Evolutionary conservation across 2,888 invertebrate genomes (phyloP).

Genomic region (Amphipyra berbera): DNA sequence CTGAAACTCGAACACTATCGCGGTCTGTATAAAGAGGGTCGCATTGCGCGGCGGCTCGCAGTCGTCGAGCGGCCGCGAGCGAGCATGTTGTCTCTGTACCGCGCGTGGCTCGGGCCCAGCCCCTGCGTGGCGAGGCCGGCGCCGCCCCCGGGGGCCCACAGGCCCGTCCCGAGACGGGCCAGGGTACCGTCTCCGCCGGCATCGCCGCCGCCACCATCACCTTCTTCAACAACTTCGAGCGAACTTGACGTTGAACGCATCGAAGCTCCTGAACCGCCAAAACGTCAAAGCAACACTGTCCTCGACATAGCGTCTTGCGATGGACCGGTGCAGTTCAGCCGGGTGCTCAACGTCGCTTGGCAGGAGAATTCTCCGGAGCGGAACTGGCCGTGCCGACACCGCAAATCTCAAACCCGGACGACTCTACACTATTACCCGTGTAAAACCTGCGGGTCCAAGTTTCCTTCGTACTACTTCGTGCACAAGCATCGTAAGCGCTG

Average conservation of each 20-base stretch:
- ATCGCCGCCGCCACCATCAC: constrained; percentile 78
- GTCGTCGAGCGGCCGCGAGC: constrained; percentile 64
- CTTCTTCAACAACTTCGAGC: constrained; percentile 82
- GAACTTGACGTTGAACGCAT: constrained; percentile 84
- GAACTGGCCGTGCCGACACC: constrained; percentile 96
- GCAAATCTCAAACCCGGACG: constrained; percentile 92
- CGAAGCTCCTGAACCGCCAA: constrained; percentile 73
- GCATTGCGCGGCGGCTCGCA: constrained; percentile 61
- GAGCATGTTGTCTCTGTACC: constrained; percentile 87
- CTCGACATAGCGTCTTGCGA: constrained; percentile 97
- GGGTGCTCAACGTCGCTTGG: constrained; percentile 96
- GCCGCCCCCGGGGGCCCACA: constrained; percentile 86
- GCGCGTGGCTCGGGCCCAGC: constrained; percentile 87
- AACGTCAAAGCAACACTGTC: constrained; percentile 86
- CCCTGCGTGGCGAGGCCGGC: constrained; percentile 84
- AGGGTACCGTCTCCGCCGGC: constrained; percentile 76
- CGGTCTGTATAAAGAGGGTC: constrained; percentile 67
- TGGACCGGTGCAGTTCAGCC: constrained; percentile 95
- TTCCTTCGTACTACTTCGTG: constrained; percentile 98
- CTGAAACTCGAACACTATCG: constrained; percentile 36
- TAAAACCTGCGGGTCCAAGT: constrained; percentile 97
- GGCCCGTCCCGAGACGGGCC: constrained; percentile 82
- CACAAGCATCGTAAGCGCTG: constrained; percentile 97
- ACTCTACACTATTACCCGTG: constrained; percentile 98
- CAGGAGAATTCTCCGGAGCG: constrained; percentile 86